A percentile compares a stretch with the other conserved stretches of the same genome.
phyloP scores from a whole-genome alignment of 2,888 invertebrate species.

The Acrocyrtus sp. region DNA sequence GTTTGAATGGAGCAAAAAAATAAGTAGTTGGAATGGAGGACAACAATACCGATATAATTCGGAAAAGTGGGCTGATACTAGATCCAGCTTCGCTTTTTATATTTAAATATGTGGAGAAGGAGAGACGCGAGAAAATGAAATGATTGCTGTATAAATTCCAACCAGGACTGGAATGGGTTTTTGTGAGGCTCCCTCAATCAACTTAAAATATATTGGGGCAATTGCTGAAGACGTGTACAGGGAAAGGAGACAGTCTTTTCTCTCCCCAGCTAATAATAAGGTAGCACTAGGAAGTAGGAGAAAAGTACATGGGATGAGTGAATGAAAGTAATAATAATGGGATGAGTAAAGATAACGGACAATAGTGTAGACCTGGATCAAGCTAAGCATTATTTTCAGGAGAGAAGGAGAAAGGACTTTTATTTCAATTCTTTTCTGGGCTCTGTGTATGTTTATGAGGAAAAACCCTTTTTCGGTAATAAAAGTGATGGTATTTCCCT shows the following conservation, averaged over 20 bases:
- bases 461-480: constrained; percentile 23
- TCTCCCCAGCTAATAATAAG: constrained; percentile 34
- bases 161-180: too few relatives aligned
- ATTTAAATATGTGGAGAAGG: constrained; percentile 23
- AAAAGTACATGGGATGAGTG: too few relatives aligned
- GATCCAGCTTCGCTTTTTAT: constrained; percentile 22
- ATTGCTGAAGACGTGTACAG: constrained; percentile 35
- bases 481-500: constrained; percentile 38
- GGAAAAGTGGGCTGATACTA: constrained; percentile 40
- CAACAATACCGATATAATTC: constrained; percentile 41
- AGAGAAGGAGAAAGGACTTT: constrained; percentile 32
- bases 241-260: constrained; percentile 23
- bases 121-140: background rate
- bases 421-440: constrained; percentile 43
- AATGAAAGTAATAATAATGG: constrained; percentile 48
- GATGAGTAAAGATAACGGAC: constrained; percentile 48
- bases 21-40: too few relatives aligned
- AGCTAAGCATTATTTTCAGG: constrained; percentile 38
- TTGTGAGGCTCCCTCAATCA: constrained; percentile 39
- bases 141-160: constrained; percentile 33
- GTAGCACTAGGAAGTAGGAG: too few relatives aligned
- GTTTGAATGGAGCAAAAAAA: too few relatives aligned
- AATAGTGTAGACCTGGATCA: constrained; percentile 47
- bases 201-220: constrained; percentile 45
- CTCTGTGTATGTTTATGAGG: constrained; percentile 41